Evolutionary conservation across 2,113 vertebrate species (phyloP).

Genomic region (Esox niger): DNA sequence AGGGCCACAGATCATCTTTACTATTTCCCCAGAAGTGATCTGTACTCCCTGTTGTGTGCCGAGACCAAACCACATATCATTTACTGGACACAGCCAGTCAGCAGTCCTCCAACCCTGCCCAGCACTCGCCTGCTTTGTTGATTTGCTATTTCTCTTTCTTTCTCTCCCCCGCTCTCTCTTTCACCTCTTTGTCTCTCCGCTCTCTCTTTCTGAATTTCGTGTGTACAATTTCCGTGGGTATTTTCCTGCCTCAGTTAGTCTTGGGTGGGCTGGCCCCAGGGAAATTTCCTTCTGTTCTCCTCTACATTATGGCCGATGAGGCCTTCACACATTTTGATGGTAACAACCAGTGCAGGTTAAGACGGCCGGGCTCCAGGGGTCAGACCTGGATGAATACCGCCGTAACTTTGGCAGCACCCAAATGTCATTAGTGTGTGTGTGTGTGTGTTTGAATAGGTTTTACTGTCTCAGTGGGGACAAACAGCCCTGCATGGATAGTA

Average conservation of each 20-base stretch:
- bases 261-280: not conserved
- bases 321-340: not conserved
- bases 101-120: not conserved
- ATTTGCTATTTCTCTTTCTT: not conserved
- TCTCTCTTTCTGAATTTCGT: no score
- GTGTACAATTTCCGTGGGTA: no score
- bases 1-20: slow-evolving; percentile 29
- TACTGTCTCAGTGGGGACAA: no score
- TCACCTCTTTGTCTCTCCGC: no score
- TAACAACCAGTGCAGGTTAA: not conserved
- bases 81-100: not conserved
- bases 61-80: slow-evolving; percentile 17
- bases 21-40: slow-evolving; percentile 29
- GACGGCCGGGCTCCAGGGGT: no score
- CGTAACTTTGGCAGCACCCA: no score
- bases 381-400: no score
- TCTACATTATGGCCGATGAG: not conserved
- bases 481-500: no score
- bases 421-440: no score
- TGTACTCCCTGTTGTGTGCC: slow-evolving; percentile 12
- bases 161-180: not conserved
- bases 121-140: not conserved
- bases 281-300: not conserved
- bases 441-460: no score
- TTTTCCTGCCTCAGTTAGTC: not conserved